Evolutionary conservation across 1,140 invertebrate genomes (phyloP).

Genomic region (Aphelinus atriplicis): DNA sequence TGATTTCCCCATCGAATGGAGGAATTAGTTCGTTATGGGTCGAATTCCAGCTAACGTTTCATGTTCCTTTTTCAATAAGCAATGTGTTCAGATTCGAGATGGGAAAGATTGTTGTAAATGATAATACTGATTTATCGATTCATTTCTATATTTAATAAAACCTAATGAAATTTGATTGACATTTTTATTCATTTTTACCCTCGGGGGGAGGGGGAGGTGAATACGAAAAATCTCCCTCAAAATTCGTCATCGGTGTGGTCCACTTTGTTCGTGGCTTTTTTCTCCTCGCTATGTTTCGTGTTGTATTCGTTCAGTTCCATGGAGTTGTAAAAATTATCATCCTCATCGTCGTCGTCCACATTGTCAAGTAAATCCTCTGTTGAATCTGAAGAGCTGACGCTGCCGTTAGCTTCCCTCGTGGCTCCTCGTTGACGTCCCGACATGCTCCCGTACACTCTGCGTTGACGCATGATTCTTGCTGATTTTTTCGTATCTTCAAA

Average conservation of each 20-base stretch:
- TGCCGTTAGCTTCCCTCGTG: constrained; percentile 59
- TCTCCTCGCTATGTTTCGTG: constrained; percentile 55
- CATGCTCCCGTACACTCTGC: constrained; percentile 68
- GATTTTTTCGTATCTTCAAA: constrained; percentile 50
- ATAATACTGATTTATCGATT: not conserved
- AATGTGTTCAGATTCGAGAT: constrained; percentile 7
- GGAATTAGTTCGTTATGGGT: not conserved
- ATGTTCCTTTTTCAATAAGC: not conserved
- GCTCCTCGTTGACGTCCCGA: constrained; percentile 60
- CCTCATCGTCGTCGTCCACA: constrained; percentile 62
- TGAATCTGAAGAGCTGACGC: constrained; percentile 61
- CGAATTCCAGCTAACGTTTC: not conserved
- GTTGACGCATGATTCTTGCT: constrained; percentile 54
- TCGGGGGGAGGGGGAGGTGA: too few species aligned
- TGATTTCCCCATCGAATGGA: not conserved
- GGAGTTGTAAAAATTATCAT: constrained; percentile 60
- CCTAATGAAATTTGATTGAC: not conserved
- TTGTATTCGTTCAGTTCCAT: constrained; percentile 50
- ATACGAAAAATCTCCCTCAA: constrained; percentile 41
- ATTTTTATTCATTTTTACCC: not conserved
- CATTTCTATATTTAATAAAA: constrained; percentile 21
- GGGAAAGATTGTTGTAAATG: constrained; percentile 1
- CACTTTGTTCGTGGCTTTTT: constrained; percentile 56
- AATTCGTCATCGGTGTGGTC: constrained; percentile 63
- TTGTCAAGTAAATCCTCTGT: constrained; percentile 68